Base-by-base conservation (phyloP, 2,113 vertebrate genomes). In the Pelmatolapia mariae region DNA sequence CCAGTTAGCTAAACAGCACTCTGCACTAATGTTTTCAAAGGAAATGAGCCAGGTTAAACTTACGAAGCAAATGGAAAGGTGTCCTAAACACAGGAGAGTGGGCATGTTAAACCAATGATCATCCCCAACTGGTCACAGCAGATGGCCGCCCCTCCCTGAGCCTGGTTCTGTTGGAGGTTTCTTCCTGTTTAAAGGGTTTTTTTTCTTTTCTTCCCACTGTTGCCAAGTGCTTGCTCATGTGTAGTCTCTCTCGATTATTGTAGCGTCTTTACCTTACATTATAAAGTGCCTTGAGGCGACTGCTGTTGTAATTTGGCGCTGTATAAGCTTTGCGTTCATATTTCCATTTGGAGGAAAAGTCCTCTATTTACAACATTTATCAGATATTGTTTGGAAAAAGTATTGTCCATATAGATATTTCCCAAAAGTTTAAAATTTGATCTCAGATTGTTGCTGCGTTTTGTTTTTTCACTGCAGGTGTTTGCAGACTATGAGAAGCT, bases 401-500 rank as follows among this genome's bases (percentile, higher is more conserved):
- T 4, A 45, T 76, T 19, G 24, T 76, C 40, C 24, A 29, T 29
- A 11, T 18, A 47, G 24, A 47, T 29, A 29, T 45, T 73, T 47
- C 40, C 22, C 15, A 10, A 45, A 73, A 26, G 2, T 26, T 24
- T 26, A 0, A 45, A 73, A 7, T 3, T 26, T 45, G 40, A 73
- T 73, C 78, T 40, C 9, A 24, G 12, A 29, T 16, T 47, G 7
- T 66, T 50, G 10, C 31, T 82, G 18, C 45, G 1, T 45, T 73
- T 68, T 43, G n/a, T 38, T 66, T 38, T 89, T 78, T 94, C 63
- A 7, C 54, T 91, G 43, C 95, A 99, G 98, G 97, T 99, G 92
- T 99, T 99, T 95, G 96, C 96, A 82, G 97, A 99, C 87, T 99
- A 99, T 80, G 98, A 99, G 96, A 99, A 99, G 94, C 96, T 99